phyloP scores from a whole-genome alignment of 2,888 invertebrate species.

The Criorhina ranunculi region DNA sequence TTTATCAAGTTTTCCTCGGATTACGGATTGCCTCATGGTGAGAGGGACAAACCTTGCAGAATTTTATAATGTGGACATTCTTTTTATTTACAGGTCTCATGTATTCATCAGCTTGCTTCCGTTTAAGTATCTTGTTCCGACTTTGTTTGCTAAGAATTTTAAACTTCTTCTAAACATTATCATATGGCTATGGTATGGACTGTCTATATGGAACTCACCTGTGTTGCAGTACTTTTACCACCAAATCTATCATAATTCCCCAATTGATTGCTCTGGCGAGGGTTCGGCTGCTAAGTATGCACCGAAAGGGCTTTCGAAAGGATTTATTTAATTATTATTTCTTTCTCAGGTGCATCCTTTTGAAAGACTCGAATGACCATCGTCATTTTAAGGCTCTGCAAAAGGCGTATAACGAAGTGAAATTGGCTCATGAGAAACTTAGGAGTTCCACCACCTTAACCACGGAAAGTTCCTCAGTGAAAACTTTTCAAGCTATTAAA shows the following conservation, averaged over 20 bases:
- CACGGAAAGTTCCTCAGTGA: conserved; percentile 81
- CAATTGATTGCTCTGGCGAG: conserved; percentile 83
- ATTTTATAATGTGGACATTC: background rate
- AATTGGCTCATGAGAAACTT: conserved; percentile 82
- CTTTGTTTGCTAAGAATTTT: conserved; percentile 84
- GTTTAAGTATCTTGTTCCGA: conserved; percentile 84
- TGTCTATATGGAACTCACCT: conserved; percentile 84
- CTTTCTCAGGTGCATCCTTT: conserved; percentile 81
- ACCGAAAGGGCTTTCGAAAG: background rate
- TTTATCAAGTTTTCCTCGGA: conserved; percentile 83
- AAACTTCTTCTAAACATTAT: conserved; percentile 82
- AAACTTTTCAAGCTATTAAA: conserved; percentile 84
- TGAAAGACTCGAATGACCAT: conserved; percentile 83
- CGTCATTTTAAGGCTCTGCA: conserved; percentile 83
- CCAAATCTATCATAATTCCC: conserved; percentile 83
- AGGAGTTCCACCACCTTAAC: conserved; percentile 78
- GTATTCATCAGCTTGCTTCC: conserved; percentile 83
- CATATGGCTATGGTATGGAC: conserved; percentile 84
- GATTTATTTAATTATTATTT: background rate
- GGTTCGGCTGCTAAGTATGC: conserved; percentile 83
- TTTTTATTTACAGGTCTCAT: conserved; percentile 80
- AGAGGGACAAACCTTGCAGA: background rate
- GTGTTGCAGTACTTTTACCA: conserved; percentile 84
- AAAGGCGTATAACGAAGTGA: conserved; percentile 83
- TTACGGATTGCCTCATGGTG: conserved; percentile 83